phyloP scores from a whole-genome alignment of 2,797 vertebrate species.

The Syngnathus acus region DNA sequence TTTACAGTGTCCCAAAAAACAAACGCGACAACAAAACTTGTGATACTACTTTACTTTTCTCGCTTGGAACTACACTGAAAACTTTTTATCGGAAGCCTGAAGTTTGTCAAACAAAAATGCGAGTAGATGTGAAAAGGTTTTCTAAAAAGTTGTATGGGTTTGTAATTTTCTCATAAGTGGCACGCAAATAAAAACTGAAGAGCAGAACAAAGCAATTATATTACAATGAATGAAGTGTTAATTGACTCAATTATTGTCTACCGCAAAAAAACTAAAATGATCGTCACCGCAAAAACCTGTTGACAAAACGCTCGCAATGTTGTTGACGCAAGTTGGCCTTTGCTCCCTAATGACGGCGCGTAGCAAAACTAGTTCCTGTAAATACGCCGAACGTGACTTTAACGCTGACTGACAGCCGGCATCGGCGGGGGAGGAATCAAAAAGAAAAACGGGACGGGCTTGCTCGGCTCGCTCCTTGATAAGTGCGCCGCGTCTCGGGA shows the following conservation, averaged over 20 bases:
- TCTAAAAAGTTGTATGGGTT: too few species aligned
- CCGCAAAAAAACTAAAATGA: background rate
- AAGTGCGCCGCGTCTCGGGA: constrained; percentile 63
- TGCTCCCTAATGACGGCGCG: constrained; percentile 65
- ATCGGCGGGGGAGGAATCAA: constrained; percentile 72
- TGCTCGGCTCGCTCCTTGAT: constrained; percentile 73
- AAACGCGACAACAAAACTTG: constrained; percentile 15
- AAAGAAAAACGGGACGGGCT: constrained; percentile 67
- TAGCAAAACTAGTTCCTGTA: constrained; percentile 61
- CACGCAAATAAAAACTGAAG: background rate
- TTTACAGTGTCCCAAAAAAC: constrained; percentile 44
- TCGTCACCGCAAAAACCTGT: background rate
- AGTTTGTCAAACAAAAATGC: background rate
- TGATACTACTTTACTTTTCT: background rate
- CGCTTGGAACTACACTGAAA: constrained; percentile 6
- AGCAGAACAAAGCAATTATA: too few species aligned
- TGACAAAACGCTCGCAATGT: constrained; percentile 7
- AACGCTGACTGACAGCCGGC: constrained; percentile 70
- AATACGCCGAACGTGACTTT: constrained; percentile 63
- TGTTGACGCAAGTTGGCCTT: constrained; percentile 63
- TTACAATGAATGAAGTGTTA: background rate
- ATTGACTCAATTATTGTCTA: background rate
- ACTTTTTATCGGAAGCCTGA: background rate
- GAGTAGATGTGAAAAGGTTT: background rate
- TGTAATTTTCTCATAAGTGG: background rate